Evolutionary conservation across 1,140 invertebrate genomes (phyloP).

Genomic region (Formica selysi): DNA sequence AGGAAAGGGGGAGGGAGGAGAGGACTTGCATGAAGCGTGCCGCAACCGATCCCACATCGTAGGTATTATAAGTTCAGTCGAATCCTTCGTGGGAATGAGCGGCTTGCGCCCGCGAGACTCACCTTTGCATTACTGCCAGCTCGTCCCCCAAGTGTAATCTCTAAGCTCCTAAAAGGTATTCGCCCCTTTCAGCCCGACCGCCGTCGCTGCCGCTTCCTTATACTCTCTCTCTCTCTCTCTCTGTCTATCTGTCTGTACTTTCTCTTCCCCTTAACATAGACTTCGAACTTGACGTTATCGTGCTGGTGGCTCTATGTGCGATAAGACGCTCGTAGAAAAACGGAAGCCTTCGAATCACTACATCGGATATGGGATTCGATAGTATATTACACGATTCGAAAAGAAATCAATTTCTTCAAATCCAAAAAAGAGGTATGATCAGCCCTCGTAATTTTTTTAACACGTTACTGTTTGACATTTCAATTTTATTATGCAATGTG

Average conservation of each 20-base stretch:
- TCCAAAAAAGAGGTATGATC: too few species aligned
- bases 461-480: too few species aligned
- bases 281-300: constrained; percentile 49
- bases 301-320: not conserved
- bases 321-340: not conserved
- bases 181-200: constrained; percentile 77
- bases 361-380: not conserved
- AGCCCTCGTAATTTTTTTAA: too few species aligned
- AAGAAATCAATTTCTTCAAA: too few species aligned
- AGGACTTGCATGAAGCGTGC: constrained; percentile 73
- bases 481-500: too few species aligned
- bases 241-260: not conserved
- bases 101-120: constrained; percentile 81
- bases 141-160: constrained; percentile 82
- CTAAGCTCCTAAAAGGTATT: constrained; percentile 85
- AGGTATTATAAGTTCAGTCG: constrained; percentile 84
- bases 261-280: constrained; percentile 50
- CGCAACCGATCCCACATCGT: constrained; percentile 76
- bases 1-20: constrained; percentile 40
- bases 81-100: constrained; percentile 84
- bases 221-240: not conserved
- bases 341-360: not conserved
- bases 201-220: constrained; percentile 65
- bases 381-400: too few species aligned
- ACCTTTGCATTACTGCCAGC: constrained; percentile 82